phyloP scores from a whole-genome alignment of 1,140 invertebrate species.

The Caenorhabditis tropicalis region DNA sequence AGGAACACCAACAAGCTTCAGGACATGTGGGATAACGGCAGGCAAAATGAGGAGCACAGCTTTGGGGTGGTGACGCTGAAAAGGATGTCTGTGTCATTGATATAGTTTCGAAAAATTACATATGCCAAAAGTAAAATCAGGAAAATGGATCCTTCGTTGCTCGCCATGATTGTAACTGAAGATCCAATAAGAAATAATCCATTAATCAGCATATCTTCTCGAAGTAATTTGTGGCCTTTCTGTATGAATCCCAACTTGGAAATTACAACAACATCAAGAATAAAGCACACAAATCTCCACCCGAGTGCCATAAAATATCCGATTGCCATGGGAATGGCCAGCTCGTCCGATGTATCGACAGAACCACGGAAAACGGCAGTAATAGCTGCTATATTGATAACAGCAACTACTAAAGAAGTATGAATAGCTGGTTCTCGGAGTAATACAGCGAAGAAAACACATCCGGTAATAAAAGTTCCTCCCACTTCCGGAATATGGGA shows the following conservation, averaged over 20 bases:
- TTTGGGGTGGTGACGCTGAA: conserved; percentile 27
- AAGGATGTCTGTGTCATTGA: background rate
- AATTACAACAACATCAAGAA: background rate
- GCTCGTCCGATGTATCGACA: background rate
- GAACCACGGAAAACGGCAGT: background rate
- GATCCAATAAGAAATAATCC: background rate
- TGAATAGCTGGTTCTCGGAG: background rate
- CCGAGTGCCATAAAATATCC: background rate
- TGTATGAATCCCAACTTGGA: background rate
- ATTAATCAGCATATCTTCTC: conserved; percentile 10
- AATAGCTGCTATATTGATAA: background rate
- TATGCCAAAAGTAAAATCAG: background rate
- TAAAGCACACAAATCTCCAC: background rate
- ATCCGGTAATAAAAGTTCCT: background rate
- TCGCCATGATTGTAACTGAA: background rate
- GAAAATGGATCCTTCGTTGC: conserved; percentile 7
- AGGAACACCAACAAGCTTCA: background rate
- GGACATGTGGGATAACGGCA: background rate
- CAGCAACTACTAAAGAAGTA: no score
- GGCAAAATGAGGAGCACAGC: background rate
- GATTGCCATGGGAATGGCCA: background rate
- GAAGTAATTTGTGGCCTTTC: background rate
- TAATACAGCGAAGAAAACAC: background rate
- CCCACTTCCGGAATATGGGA: background rate
- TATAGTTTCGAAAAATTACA: background rate